Percentiles rank a stretch among this genome's conserved stretches.
Conservation (phyloP, 2,113 vertebrate species). For the Nesogale talazaci region DNA sequence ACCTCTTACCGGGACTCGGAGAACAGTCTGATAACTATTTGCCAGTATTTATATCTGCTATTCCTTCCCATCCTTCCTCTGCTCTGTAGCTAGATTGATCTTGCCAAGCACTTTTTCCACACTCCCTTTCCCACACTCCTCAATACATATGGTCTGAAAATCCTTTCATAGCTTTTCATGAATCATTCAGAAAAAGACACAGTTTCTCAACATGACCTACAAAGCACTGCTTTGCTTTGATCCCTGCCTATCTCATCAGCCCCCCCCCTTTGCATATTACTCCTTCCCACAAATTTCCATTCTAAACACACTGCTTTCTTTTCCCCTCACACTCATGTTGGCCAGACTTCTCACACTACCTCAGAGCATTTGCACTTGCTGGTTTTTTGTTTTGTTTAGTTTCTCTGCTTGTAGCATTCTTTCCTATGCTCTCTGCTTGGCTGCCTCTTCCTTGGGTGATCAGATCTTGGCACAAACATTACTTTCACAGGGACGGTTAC, state of each 20-base stretch:
- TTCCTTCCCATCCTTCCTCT: not conserved
- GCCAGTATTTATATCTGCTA: not conserved
- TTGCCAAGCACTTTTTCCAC: slow-evolving; percentile 6
- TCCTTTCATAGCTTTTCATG: not conserved
- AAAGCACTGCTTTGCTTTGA: not conserved
- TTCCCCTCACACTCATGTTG: not conserved
- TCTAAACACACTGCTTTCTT: not conserved
- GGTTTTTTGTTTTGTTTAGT: not conserved
- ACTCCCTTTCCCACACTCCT: not conserved
- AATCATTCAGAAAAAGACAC: slow-evolving; percentile 1
- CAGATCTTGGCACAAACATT: not conserved
- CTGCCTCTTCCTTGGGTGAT: not conserved
- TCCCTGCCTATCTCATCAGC: not conserved
- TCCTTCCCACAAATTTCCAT: not conserved
- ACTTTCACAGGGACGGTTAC: not conserved
- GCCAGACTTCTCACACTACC: not conserved
- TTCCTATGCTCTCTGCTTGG: not conserved
- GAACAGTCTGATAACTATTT: not conserved
- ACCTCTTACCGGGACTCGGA: not conserved
- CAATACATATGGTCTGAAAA: not conserved
- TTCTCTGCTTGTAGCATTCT: not conserved
- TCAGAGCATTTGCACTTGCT: not conserved
- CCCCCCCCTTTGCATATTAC: not conserved
- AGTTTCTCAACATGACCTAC: not conserved
- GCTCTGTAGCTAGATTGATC: not conserved